These are phyloP conservation scores for Neofelis nebulosa DNA, from an alignment of 2,113 vertebrate genomes.

Conservation along the genomic window DNA sequence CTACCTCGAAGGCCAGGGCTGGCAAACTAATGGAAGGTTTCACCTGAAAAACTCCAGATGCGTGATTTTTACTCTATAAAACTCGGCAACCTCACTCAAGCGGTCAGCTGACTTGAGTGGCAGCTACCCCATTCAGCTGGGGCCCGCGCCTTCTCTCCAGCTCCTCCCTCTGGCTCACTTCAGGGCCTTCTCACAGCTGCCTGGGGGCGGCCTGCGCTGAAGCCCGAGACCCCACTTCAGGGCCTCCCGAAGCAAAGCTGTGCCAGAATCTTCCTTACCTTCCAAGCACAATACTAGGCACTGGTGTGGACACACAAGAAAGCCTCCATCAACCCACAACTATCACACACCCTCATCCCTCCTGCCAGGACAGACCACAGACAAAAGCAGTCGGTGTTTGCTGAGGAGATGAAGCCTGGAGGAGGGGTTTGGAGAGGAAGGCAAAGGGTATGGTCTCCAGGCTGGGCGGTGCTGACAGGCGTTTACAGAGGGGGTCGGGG, in stretches of 20 bases:
- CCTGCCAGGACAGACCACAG: not conserved
- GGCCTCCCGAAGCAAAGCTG: not conserved
- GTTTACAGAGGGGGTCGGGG: accelerated
- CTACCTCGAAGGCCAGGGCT: not conserved
- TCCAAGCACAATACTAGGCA: not conserved
- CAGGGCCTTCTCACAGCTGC: accelerated
- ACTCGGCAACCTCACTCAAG: not conserved
- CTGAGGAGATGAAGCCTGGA: accelerated
- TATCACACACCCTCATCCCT: not conserved
- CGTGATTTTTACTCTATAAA: not conserved
- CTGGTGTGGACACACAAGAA: not conserved
- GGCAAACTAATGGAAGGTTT: no score
- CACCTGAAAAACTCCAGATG: not conserved
- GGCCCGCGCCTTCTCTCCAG: not conserved
- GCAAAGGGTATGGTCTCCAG: not conserved
- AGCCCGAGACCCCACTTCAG: not conserved
- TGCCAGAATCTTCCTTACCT: not conserved
- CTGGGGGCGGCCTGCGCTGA: not conserved
- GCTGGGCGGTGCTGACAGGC: not conserved
- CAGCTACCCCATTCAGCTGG: not conserved
- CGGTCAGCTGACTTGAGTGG: not conserved
- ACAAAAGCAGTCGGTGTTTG: not conserved
- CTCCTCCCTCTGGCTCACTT: not conserved
- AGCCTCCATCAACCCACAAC: no score
- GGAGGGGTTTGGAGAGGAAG: not conserved